Percentiles rank a stretch among this genome's conserved stretches.
These are phyloP conservation scores for Megaceryle maxima DNA, from an alignment of 2,113 vertebrate species.

Conservation along the genomic window DNA sequence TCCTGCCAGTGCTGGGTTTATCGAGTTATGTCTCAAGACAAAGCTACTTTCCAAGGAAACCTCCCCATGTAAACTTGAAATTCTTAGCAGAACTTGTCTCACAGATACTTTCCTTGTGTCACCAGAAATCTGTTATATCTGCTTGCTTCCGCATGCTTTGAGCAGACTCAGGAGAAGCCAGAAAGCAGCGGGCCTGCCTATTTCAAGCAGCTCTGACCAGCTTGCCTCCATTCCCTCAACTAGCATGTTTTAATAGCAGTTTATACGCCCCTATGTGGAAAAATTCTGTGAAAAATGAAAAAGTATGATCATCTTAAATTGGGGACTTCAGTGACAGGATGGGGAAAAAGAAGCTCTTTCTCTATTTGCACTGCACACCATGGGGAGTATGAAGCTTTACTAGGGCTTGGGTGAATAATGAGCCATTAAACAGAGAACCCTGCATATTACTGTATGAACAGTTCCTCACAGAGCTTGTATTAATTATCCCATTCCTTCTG, in stretches of 20 bases:
- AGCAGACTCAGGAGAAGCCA: neutral
- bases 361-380: neutral
- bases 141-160: neutral
- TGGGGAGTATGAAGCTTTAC: neutral
- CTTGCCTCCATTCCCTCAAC: neutral
- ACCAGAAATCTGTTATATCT: neutral
- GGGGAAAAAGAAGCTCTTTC: neutral
- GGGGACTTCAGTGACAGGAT: neutral
- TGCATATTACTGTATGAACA: neutral
- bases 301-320: neutral
- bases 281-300: neutral
- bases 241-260: neutral
- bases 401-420: neutral
- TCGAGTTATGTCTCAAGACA: neutral
- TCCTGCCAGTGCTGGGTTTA: neutral
- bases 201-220: neutral
- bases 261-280: neutral
- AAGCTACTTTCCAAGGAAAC: neutral
- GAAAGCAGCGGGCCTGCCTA: neutral
- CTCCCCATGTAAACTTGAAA: neutral
- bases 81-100: neutral
- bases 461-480: neutral
- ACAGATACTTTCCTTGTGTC: neutral
- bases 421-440: neutral
- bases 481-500: conserved; percentile 46